phyloP scores from a whole-genome alignment of 2,797 vertebrate species.

The Bovichtus diacanthus region DNA sequence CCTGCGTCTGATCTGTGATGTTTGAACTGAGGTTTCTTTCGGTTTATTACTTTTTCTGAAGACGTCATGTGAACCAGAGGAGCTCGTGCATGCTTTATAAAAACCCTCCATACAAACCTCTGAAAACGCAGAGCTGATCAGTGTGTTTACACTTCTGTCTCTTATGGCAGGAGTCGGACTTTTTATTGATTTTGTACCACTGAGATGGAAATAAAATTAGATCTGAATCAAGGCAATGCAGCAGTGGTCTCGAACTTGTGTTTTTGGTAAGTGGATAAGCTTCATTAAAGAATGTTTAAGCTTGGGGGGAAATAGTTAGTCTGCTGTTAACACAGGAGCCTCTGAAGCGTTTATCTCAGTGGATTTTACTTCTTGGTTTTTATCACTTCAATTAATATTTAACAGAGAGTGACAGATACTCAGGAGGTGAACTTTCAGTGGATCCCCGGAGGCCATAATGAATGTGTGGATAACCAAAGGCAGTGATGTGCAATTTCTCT shows the following conservation, averaged over 20 bases:
- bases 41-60: conserved; percentile 43
- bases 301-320: conserved; percentile 45
- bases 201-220: conserved; percentile 43
- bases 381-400: conserved; percentile 43
- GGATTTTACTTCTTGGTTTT: conserved; percentile 22
- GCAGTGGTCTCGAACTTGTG: conserved; percentile 35
- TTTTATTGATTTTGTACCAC: conserved; percentile 55
- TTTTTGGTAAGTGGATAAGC: conserved; percentile 57
- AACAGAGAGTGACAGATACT: conserved; percentile 43
- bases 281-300: conserved; percentile 50
- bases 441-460: conserved; percentile 25
- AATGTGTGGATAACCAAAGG: conserved; percentile 35
- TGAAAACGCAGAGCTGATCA: conserved; percentile 38
- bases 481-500: conserved; percentile 31
- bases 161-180: conserved; percentile 43
- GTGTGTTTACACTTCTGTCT: conserved; percentile 48
- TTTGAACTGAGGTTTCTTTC: conserved; percentile 33
- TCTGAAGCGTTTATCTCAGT: conserved; percentile 37
- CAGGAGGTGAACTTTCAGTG: conserved; percentile 27
- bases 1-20: conserved; percentile 24
- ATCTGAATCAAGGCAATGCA: conserved; percentile 32
- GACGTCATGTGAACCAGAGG: conserved; percentile 44
- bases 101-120: conserved; percentile 18
- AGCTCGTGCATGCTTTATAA: conserved; percentile 29
- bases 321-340: conserved; percentile 35